Evolutionary conservation across 2,113 vertebrate species (phyloP).

Genomic region (Smithornis capensis): DNA sequence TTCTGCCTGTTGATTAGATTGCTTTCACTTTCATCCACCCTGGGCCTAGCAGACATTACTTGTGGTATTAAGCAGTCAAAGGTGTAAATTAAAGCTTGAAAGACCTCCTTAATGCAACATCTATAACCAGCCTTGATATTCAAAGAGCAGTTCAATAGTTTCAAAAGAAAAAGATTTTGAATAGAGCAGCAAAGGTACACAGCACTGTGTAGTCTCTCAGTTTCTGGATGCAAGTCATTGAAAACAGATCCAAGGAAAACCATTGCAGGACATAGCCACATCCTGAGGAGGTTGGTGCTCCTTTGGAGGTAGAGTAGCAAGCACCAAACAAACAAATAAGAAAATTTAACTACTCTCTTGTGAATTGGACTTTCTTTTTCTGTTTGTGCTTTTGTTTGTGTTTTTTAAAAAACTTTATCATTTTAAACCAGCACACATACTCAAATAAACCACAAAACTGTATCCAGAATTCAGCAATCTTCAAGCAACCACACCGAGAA

Average conservation of each 20-base stretch:
- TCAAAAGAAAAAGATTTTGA: not conserved
- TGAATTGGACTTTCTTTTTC: not conserved
- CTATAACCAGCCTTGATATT: not conserved
- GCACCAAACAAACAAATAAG: not conserved
- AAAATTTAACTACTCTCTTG: not conserved
- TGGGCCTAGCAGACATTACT: not conserved
- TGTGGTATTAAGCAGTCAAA: not conserved
- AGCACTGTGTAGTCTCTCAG: not conserved
- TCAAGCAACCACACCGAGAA: not conserved
- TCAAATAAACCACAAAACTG: not conserved
- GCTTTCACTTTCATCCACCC: not conserved
- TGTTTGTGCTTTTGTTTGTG: not conserved
- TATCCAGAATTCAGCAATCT: not conserved
- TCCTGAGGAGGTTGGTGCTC: not conserved
- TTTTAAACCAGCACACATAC: not conserved
- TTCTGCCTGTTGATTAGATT: not conserved
- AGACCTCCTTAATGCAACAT: not conserved
- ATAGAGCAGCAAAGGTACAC: not conserved
- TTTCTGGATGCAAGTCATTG: not conserved
- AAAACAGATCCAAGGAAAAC: not conserved
- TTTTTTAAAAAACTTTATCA: not conserved
- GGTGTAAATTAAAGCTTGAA: slow-evolving; percentile 18
- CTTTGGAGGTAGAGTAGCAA: not conserved
- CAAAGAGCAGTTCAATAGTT: not conserved
- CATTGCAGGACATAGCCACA: not conserved